A percentile compares a stretch with the other conserved stretches of the same genome.
Evolutionary conservation across 2,113 vertebrate species (phyloP).

Genomic region (Grallaria varia): DNA sequence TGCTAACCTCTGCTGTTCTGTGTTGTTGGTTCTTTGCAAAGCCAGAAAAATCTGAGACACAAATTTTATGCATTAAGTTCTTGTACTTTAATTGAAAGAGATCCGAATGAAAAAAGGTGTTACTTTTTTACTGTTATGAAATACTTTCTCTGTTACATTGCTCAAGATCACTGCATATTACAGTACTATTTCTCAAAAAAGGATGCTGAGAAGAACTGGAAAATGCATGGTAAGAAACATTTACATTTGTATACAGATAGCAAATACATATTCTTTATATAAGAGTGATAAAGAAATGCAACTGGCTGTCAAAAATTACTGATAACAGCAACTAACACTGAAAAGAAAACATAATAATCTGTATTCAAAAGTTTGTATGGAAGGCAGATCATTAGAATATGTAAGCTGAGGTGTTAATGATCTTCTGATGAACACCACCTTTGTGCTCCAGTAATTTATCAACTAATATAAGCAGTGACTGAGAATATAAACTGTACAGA

Average conservation of each 20-base stretch:
- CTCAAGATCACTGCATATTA: background rate
- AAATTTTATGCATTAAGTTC: background rate
- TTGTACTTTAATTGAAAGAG: background rate
- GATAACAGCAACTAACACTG: background rate
- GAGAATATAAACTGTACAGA: background rate
- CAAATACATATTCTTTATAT: background rate
- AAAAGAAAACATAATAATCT: background rate
- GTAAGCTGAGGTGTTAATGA: background rate
- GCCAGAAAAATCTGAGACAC: background rate
- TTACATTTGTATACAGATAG: background rate
- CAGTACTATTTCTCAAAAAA: background rate
- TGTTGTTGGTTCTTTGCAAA: background rate
- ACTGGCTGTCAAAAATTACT: background rate
- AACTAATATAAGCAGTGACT: background rate
- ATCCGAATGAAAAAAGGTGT: background rate
- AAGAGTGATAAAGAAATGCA: background rate
- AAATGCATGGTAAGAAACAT: background rate
- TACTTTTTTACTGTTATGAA: background rate
- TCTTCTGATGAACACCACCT: background rate
- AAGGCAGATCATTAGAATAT: background rate
- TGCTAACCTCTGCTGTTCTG: background rate
- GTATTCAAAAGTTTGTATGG: background rate
- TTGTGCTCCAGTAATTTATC: background rate
- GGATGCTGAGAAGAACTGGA: background rate
- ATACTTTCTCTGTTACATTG: background rate